Evolutionary conservation across 2,797 vertebrate species (phyloP), one percentile per base, ranked within the genome.

Genomic region (Rhinatrema bivittatum): DNA sequence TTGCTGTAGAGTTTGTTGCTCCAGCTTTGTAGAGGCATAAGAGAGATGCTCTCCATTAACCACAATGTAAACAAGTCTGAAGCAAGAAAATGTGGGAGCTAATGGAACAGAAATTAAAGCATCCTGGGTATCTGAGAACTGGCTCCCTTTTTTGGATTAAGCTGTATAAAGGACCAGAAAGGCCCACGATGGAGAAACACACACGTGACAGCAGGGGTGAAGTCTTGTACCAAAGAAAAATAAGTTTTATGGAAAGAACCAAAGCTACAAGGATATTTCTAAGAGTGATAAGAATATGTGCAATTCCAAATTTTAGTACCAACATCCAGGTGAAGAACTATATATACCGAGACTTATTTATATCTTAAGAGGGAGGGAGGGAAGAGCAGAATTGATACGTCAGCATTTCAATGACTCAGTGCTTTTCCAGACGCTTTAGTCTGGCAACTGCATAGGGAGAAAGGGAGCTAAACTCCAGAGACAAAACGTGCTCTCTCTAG

Each of bases 21-120:
- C 65, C 44, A 54, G 49, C 50, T 57, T n/a, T 47, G n/a, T 14
- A 54, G 45, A 45, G 50, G n/a, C n/a, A n/a, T n/a, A 27, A 25
- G 22, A 14, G 20, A 15, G 14, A 9, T 13, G 17, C 8, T 27
- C 29, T 12, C 40, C 29, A 38, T 20, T 4, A 3, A 56, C 53
- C 47, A 53, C 64, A 54, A 54, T 46, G 52, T 54, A 44, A 68
- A 50, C 38, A 10, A 1, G 14, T 53, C 56, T 56, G 40, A 52
- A 39, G 27, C 6, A 31, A 13, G 7, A 8, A 18, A 13, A 11
- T 30, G 31, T 25, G 42, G 45, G 60, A 10, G 39, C 24, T 4
- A 36, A 43, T 4, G 42, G 50, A 54, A 42, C 13, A 29, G 30
- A 54, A 56, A 51, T 38, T 3, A 27, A 62, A 55, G 60, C 32